A percentile compares a stretch with the other conserved stretches of the same genome.
Evolutionary conservation across 2,797 vertebrate species (phyloP).

Genomic region (Microctenopoma lineatum): DNA sequence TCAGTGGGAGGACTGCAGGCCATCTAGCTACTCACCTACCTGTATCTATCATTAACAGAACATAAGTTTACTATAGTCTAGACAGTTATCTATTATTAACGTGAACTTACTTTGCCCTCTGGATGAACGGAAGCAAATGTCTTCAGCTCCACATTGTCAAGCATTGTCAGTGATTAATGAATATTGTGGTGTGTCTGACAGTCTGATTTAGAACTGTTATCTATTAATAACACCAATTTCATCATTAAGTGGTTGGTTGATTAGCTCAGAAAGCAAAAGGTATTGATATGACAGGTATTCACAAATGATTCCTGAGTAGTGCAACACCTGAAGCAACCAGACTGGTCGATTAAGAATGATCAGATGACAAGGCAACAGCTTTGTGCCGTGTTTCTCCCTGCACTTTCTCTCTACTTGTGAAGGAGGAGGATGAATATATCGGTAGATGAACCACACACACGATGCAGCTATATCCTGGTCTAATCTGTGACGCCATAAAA

Average conservation of each 20-base stretch:
- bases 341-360: too few species aligned
- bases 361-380: too few species aligned
- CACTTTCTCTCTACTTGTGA: slow-evolving; percentile 5
- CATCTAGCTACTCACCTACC: slow-evolving; percentile 15
- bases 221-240: not conserved
- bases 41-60: slow-evolving; percentile 1
- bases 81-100: slow-evolving; percentile 16
- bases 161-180: too few species aligned
- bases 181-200: too few species aligned
- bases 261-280: not conserved
- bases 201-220: too few species aligned
- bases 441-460: slow-evolving; percentile 16
- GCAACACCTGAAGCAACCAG: too few species aligned
- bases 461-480: not conserved
- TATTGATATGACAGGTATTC: too few species aligned
- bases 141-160: too few species aligned
- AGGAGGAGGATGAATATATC: slow-evolving; percentile 17
- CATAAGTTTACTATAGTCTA: not conserved
- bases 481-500: too few species aligned
- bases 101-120: not conserved
- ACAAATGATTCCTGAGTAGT: not conserved
- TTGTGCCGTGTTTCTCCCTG: slow-evolving; percentile 2
- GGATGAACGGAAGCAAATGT: not conserved
- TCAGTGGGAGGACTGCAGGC: slow-evolving; percentile 15
- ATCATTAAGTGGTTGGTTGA: not conserved